Percentiles rank a stretch among this genome's conserved stretches.
Evolutionary conservation across 2,113 vertebrate genomes (phyloP).

Genomic region (Tichodroma muraria): DNA sequence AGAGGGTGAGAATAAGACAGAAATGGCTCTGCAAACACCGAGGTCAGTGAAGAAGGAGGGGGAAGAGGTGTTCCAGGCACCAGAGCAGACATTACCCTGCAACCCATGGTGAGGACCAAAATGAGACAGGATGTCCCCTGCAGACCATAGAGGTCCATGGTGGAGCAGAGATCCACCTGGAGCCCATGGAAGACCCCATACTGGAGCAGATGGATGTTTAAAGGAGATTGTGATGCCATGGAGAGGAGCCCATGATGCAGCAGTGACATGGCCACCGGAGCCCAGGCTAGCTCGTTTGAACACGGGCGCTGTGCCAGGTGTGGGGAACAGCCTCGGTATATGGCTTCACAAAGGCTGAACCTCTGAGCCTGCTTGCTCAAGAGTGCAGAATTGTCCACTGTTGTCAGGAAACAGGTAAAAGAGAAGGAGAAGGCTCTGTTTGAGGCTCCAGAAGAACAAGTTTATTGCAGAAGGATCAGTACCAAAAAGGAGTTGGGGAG

Average conservation of each 20-base stretch:
- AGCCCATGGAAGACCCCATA: background rate
- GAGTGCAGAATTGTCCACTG: no score
- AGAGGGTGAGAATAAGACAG: background rate
- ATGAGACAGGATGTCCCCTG: background rate
- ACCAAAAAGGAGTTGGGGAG: no score
- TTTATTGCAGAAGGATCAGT: no score
- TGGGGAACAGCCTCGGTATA: no score
- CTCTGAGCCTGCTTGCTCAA: no score
- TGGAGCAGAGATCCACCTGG: background rate
- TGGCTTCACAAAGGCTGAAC: no score
- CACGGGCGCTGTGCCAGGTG: no score
- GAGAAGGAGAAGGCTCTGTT: no score
- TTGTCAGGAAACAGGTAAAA: no score
- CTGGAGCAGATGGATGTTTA: background rate
- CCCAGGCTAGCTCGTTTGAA: no score
- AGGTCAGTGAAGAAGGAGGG: background rate
- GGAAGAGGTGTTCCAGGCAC: background rate
- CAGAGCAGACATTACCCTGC: background rate
- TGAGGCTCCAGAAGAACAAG: no score
- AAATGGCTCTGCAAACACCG: background rate
- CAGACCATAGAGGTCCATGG: background rate
- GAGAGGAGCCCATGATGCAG: background rate
- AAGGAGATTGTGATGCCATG: background rate
- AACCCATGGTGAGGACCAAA: background rate
- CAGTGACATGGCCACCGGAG: no score